These are phyloP conservation scores for Oreohelix idahoensis DNA, from an alignment of 1,140 invertebrate species.

Conservation along the genomic window DNA sequence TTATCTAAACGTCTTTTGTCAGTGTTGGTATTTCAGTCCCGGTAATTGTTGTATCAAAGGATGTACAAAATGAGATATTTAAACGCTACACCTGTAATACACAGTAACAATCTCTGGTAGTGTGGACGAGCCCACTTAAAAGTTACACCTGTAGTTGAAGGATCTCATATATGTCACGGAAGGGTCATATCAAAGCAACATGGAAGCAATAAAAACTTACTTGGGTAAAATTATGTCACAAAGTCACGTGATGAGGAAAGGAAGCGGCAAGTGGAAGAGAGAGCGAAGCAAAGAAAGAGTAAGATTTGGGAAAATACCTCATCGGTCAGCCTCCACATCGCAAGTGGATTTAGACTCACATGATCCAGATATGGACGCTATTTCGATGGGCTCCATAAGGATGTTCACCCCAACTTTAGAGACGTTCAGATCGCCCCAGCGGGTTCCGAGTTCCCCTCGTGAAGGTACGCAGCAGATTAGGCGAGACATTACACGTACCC, in stretches of 20 bases:
- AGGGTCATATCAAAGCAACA: background rate
- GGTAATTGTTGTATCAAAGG: too few species aligned
- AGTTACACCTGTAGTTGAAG: background rate
- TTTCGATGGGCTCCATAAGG: slow-evolving; percentile 9
- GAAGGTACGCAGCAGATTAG: background rate
- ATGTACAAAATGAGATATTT: too few species aligned
- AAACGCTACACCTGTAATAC: too few species aligned
- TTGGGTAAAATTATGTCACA: slow-evolving; percentile 45
- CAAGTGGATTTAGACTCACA: slow-evolving; percentile 18
- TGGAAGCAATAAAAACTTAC: slow-evolving; percentile 50
- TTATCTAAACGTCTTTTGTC: too few species aligned
- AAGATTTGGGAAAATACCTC: background rate
- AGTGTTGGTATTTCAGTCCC: too few species aligned
- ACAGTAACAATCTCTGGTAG: too few species aligned
- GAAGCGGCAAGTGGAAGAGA: slow-evolving; percentile 40
- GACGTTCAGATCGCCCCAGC: background rate
- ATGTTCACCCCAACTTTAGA: slow-evolving; percentile 35
- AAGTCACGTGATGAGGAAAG: slow-evolving; percentile 35
- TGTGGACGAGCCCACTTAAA: background rate
- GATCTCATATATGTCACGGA: background rate
- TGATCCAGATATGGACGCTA: slow-evolving; percentile 22
- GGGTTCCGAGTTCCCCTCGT: slow-evolving; percentile 8
- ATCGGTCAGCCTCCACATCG: slow-evolving; percentile 31
- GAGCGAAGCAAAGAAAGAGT: background rate
- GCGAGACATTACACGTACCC: slow-evolving; percentile 34